These are phyloP conservation scores for Notarius quadriscutis DNA, from an alignment of 2,113 vertebrate species.

Conservation along the genomic window DNA sequence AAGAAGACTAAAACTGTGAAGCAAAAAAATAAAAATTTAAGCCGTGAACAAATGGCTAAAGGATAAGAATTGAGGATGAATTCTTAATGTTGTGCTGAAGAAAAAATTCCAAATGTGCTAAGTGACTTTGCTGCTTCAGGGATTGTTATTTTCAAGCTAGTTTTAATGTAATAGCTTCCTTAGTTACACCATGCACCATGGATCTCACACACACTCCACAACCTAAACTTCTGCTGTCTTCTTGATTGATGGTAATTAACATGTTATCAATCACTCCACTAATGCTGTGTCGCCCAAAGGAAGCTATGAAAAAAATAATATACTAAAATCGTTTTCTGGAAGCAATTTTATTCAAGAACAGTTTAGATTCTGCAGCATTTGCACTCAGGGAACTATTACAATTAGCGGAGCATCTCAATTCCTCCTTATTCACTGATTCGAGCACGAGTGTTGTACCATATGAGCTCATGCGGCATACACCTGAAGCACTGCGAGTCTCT, in stretches of 20 bases:
- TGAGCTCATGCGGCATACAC: neutral
- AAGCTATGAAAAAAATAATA: neutral
- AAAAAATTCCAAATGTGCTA: neutral
- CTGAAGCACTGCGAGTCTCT: neutral
- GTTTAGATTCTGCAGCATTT: neutral
- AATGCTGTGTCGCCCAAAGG: neutral
- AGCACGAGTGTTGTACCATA: neutral
- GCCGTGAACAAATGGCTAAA: neutral
- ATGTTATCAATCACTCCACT: neutral
- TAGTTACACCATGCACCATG: neutral
- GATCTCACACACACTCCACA: neutral
- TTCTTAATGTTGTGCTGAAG: neutral
- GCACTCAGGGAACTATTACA: neutral
- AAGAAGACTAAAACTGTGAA: neutral
- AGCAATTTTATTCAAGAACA: neutral
- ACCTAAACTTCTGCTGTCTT: neutral
- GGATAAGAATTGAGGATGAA: neutral
- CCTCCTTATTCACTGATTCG: neutral
- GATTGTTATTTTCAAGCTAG: neutral
- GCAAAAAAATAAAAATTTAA: neutral
- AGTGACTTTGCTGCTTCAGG: neutral
- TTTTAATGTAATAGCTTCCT: neutral
- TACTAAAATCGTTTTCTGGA: neutral
- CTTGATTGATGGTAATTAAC: neutral
- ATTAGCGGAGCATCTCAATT: neutral